phyloP scores from a whole-genome alignment of 1,140 invertebrate genomes.

The Eumeta japonica region DNA sequence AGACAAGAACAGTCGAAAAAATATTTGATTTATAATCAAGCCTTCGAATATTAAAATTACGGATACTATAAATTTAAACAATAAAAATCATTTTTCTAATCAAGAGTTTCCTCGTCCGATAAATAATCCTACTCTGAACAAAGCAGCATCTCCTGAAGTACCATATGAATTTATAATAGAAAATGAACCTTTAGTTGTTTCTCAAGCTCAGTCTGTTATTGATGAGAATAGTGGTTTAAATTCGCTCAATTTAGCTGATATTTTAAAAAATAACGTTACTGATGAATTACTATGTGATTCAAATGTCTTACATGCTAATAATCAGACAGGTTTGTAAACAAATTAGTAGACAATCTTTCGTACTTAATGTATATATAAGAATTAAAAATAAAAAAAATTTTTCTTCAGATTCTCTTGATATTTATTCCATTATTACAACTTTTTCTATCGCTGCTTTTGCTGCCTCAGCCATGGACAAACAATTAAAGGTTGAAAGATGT shows the following conservation, averaged over 20 bases:
- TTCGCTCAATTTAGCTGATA: background rate
- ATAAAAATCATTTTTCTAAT: conserved; percentile 1
- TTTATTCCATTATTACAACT: background rate
- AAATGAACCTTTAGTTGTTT: conserved; percentile 1
- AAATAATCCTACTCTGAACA: conserved; percentile 1
- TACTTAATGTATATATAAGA: background rate
- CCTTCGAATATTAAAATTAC: background rate
- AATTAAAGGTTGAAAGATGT: background rate
- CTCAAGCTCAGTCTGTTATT: background rate
- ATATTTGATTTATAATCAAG: background rate
- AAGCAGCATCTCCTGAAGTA: background rate
- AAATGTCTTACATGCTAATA: background rate
- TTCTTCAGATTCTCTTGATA: conserved; percentile 1
- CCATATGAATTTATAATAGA: conserved; percentile 1
- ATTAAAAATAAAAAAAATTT: background rate
- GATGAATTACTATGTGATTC: background rate
- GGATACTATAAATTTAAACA: background rate
- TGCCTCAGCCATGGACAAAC: conserved; percentile 1
- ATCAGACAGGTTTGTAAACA: conserved; percentile 1
- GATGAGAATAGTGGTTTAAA: background rate
- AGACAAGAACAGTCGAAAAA: background rate
- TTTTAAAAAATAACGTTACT: background rate
- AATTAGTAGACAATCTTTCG: conserved; percentile 1
- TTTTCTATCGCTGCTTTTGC: background rate
- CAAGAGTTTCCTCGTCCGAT: background rate